Percentiles rank a stretch among this genome's conserved stretches.
These are phyloP conservation scores for Oscheius sp. DNA, from an alignment of 2,888 invertebrate genomes.

Conservation along the genomic window DNA sequence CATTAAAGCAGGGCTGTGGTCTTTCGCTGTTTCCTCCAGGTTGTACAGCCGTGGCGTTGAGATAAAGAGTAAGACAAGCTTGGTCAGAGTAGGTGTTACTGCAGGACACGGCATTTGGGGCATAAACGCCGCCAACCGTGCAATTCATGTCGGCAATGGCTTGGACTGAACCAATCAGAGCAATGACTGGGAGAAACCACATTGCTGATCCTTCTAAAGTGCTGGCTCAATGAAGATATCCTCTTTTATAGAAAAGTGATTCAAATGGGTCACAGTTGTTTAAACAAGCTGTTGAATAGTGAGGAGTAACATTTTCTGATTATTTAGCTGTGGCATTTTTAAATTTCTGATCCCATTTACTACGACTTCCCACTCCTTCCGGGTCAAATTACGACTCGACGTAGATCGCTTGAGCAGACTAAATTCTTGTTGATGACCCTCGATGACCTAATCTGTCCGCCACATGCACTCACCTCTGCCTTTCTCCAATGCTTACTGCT, in stretches of 20 bases:
- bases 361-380: too few relatives aligned
- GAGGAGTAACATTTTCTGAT: too few relatives aligned
- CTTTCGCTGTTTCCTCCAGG: constrained; percentile 33
- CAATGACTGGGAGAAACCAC: too few relatives aligned
- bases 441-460: constrained; percentile 2
- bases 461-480: constrained; percentile 1
- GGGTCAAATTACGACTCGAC: too few relatives aligned
- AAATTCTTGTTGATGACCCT: neutral
- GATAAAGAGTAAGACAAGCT: constrained; percentile 30
- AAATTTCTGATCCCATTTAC: too few relatives aligned
- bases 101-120: constrained; percentile 33
- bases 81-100: constrained; percentile 32
- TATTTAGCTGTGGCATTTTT: too few relatives aligned
- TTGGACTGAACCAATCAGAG: too few relatives aligned
- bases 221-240: too few relatives aligned
- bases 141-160: constrained; percentile 1
- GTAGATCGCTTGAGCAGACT: neutral
- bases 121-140: constrained; percentile 22
- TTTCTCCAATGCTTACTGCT: neutral
- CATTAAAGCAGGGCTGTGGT: constrained; percentile 30
- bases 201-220: too few relatives aligned
- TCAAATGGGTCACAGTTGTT: too few relatives aligned
- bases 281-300: too few relatives aligned
- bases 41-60: constrained; percentile 27
- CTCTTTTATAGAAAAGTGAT: too few relatives aligned